Conservation (phyloP, 2,113 vertebrate species). For the Paralichthys olivaceus region DNA sequence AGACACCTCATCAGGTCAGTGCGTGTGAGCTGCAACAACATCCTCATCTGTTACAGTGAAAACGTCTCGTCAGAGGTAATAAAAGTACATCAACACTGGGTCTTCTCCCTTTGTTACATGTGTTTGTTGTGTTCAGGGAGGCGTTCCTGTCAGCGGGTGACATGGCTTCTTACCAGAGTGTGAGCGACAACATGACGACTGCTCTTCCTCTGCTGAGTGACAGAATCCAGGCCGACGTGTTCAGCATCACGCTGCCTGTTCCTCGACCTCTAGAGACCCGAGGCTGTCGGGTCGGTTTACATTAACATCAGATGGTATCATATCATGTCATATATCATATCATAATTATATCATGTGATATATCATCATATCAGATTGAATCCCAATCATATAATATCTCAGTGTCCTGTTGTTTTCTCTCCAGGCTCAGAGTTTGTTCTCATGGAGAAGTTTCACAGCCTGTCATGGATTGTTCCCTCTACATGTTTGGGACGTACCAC, state of each 20-base stretch:
- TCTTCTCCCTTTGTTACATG: background rate
- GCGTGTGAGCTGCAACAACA: background rate
- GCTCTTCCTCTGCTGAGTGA: conserved; percentile 73
- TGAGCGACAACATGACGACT: conserved; percentile 76
- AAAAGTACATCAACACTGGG: background rate
- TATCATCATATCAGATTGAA: too few relatives aligned
- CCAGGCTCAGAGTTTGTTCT: conserved; percentile 77
- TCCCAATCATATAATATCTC: background rate
- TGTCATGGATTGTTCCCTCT: conserved; percentile 77
- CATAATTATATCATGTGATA: too few relatives aligned
- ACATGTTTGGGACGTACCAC: conserved; percentile 71
- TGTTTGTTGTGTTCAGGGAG: conserved; percentile 52
- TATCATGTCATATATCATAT: too few relatives aligned
- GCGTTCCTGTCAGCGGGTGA: conserved; percentile 81
- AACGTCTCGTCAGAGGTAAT: too few relatives aligned
- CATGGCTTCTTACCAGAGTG: conserved; percentile 72
- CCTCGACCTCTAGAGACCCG: conserved; percentile 75
- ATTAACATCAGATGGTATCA: background rate
- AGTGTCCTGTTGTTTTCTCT: background rate
- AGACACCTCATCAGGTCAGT: conserved; percentile 77
- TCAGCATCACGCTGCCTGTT: conserved; percentile 71
- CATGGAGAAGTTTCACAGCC: conserved; percentile 83
- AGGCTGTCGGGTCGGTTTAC: conserved; percentile 69
- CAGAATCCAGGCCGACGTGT: conserved; percentile 50
- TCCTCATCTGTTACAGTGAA: too few relatives aligned